A percentile compares a stretch with the other conserved stretches of the same genome.
Conservation (phyloP, 1,140 invertebrate species). For the Cepaea nemoralis region DNA sequence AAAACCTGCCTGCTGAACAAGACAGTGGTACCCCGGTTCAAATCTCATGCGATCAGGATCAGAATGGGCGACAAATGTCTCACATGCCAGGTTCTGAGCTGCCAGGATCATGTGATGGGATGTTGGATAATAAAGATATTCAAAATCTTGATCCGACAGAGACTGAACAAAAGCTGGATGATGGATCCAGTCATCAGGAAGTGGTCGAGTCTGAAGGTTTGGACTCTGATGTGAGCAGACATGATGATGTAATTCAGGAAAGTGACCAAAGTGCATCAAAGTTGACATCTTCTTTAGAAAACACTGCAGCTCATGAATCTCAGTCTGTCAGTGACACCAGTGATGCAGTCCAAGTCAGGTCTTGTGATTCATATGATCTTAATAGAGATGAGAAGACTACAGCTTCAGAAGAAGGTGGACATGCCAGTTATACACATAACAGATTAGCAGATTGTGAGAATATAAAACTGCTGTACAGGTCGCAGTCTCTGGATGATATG, state of each 20-base stretch:
- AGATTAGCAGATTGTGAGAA: neutral
- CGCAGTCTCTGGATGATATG: conserved; percentile 71
- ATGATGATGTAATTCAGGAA: neutral
- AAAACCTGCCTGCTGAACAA: neutral
- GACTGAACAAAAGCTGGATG: neutral
- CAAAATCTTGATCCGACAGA: neutral
- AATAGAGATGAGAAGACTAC: neutral
- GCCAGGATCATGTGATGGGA: neutral
- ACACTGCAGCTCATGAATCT: neutral
- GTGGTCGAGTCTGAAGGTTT: neutral
- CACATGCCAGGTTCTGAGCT: neutral
- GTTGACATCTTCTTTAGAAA: neutral
- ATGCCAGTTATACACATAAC: neutral
- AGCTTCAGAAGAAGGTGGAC: neutral
- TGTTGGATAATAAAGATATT: neutral
- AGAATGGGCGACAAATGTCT: neutral
- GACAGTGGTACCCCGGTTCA: neutral
- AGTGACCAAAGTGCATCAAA: neutral
- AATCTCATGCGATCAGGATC: neutral
- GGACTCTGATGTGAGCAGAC: neutral
- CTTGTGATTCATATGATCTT: neutral
- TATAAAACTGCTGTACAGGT: neutral
- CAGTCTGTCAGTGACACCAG: neutral
- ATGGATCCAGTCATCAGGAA: neutral
- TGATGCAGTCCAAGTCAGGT: neutral